Evolutionary conservation across 1,140 invertebrate genomes (phyloP).

Genomic region (Papilio glaucus): DNA sequence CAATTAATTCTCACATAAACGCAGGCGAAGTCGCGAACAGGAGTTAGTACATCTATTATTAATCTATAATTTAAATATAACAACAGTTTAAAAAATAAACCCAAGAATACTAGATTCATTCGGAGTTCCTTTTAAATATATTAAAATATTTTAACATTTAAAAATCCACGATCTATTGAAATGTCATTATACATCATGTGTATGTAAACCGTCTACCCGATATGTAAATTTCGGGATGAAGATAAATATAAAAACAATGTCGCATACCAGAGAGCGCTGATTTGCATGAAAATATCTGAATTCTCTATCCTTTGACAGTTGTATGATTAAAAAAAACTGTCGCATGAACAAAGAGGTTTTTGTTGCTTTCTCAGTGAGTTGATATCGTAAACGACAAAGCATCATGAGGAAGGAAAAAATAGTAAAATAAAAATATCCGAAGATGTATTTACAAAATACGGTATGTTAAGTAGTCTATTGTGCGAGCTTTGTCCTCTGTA

Average conservation of each 20-base stretch:
- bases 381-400: too few species aligned
- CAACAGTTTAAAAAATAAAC: background rate
- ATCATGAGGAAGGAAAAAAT: background rate
- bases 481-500: too few species aligned
- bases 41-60: background rate
- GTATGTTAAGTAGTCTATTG: too few species aligned
- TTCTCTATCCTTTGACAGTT: slow-evolving; percentile 29
- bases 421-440: too few species aligned
- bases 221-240: slow-evolving; percentile 28
- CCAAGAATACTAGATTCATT: background rate
- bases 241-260: slow-evolving; percentile 23
- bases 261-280: slow-evolving; percentile 23
- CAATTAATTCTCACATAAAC: too few species aligned
- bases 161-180: slow-evolving; percentile 10
- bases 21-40: background rate
- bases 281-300: slow-evolving; percentile 35
- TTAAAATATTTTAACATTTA: slow-evolving; percentile 1
- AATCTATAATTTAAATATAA: background rate
- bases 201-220: background rate
- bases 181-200: background rate
- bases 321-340: slow-evolving; percentile 22
- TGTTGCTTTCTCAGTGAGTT: background rate
- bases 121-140: background rate
- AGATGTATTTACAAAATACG: too few species aligned
- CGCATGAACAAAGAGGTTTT: background rate